Percentiles rank a stretch among this genome's conserved stretches.
Conservation (phyloP, 2,797 vertebrate species). For the Poecilia velifera region DNA sequence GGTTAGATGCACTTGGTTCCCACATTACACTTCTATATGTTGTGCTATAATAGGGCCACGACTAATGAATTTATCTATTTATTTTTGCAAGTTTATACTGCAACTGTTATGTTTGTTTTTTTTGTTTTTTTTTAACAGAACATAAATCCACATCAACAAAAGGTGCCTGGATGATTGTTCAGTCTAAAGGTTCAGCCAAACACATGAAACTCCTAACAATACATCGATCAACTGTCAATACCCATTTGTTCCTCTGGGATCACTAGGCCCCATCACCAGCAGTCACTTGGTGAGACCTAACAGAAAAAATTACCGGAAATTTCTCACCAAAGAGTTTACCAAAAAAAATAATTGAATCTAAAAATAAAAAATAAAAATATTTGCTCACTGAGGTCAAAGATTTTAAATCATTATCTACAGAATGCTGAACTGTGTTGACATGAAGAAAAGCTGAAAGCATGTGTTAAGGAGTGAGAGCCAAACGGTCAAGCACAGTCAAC, state of each 20-base stretch:
- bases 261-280: not conserved
- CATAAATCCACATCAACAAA: not conserved
- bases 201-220: not conserved
- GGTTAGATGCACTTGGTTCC: not conserved
- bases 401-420: not conserved
- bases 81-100: not conserved
- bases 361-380: not conserved
- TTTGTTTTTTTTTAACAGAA: not conserved
- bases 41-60: not conserved
- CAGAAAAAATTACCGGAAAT: not conserved
- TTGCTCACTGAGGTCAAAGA: not conserved
- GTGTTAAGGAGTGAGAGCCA: not conserved
- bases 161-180: too few relatives aligned
- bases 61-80: too few relatives aligned
- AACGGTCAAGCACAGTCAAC: not conserved
- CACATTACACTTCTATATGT: not conserved
- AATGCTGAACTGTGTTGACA: not conserved
- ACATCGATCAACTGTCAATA: not conserved
- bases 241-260: not conserved
- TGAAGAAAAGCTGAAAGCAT: not conserved
- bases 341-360: not conserved
- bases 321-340: not conserved
- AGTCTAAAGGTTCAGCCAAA: not conserved
- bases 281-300: not conserved
- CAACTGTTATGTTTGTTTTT: too few relatives aligned